Evolutionary conservation across 2,888 invertebrate genomes (phyloP), one percentile per base, ranked within the genome.

Genomic region (Conomelus anceps): DNA sequence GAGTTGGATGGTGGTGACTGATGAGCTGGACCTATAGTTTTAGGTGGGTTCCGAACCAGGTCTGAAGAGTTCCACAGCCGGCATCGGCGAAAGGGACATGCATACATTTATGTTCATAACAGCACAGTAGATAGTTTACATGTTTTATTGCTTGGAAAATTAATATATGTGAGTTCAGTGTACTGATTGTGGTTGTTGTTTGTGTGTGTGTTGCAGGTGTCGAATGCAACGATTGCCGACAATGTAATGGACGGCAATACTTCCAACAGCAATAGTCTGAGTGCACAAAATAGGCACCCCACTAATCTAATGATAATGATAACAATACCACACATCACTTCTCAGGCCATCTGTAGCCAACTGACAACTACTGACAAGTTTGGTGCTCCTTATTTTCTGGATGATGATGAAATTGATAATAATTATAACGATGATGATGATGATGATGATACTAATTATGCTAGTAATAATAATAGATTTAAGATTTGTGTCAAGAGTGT

Each of bases 261-360:
- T 91, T 92, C 92, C 92, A 91, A 90, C 91, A 91, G 92, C 91
- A 91, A 92, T 91, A 92, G 91, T 91, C 91, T 91, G 90, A 90
- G 90, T 90, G 86, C 84, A 89, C 89, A 90, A 91, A 91, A 91
- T 91, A 91, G 91, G 91, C 91, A 90, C 88, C 88, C 29, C 88
- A 24, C 41, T 41, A n/a, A 23, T 24, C 85, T 85, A 23, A 17
- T 20, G 13, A 24, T 23, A 23, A 85, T 85, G 13, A 23, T 85
- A 23, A 23, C 17, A 63, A 4, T 22, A 88, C 88, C 23, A 89
- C 34, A 85, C 89, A 24, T 85, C 84, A 84, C 89, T 84, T 23
- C 84, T 29, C 86, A 84, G 84, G 87, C 87, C 89, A 87, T 22
- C 23, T 23, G n/a, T 63, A 89, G 23, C 89, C 84, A n/a, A 89